Percentiles rank a stretch among this genome's conserved stretches.
Evolutionary conservation across 2,888 invertebrate species (phyloP).

Genomic region (Aleiodes alternator): DNA sequence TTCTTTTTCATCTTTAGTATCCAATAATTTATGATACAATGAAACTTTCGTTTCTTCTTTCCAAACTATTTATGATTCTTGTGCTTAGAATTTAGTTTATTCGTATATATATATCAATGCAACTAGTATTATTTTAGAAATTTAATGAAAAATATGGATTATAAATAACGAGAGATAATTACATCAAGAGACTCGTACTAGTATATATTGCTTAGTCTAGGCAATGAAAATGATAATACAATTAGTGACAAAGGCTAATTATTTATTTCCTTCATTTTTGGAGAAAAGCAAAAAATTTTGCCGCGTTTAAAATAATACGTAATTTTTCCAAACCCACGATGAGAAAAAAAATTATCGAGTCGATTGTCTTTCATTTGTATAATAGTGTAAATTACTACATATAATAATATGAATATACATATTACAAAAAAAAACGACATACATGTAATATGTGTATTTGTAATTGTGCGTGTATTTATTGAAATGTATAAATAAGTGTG

Average conservation of each 20-base stretch:
- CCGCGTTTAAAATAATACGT: slow-evolving; percentile 26
- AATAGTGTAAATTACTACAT: slow-evolving; percentile 23
- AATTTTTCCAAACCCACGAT: slow-evolving; percentile 13
- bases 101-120: slow-evolving; percentile 43
- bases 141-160: slow-evolving; percentile 42
- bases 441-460: slow-evolving; percentile 57
- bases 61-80: slow-evolving; percentile 59
- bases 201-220: no score
- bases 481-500: slow-evolving; percentile 54
- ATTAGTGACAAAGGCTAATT: slow-evolving; percentile 24
- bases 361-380: slow-evolving; percentile 15
- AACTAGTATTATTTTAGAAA: slow-evolving; percentile 51
- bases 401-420: slow-evolving; percentile 39
- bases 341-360: slow-evolving; percentile 3
- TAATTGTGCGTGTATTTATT: slow-evolving; percentile 61
- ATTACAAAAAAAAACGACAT: slow-evolving; percentile 51
- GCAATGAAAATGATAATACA: neutral
- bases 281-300: slow-evolving; percentile 24
- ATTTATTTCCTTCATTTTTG: slow-evolving; percentile 3
- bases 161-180: neutral
- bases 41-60: slow-evolving; percentile 37
- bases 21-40: slow-evolving; percentile 42
- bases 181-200: neutral
- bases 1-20: neutral
- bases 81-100: slow-evolving; percentile 45